Evolutionary conservation across 2,888 invertebrate genomes (phyloP), one percentile per base, ranked within the genome.

Genomic region (Rhopalosiphum nymphaeae): DNA sequence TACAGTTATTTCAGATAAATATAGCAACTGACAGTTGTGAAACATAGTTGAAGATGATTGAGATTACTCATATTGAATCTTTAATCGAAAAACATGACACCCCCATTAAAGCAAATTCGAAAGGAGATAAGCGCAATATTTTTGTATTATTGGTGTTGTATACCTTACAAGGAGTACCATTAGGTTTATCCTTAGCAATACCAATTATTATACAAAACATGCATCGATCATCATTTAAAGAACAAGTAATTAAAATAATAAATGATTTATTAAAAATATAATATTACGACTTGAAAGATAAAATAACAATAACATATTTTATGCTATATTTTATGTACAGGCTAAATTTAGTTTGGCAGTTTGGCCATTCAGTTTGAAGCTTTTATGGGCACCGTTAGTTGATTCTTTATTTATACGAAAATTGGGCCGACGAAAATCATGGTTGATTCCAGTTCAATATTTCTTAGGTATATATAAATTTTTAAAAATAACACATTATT

Each of bases 311-410:
- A 10, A 46, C 26, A 87, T 87, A 53, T 53, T 53, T 57, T 95
- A 95, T 94, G 95, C 96, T 96, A 95, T 67, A 26, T 29, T 57
- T 16, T 56, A 10, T 61, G 13, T 29, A 67, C 96, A 98, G 97
- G 98, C 98, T 42, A 98, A 98, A 96, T 98, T 99, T 96, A 99
- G 99, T 96, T 98, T 99, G 95, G 98, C 98, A 0, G 97, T 97
- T 95, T 99, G 99, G 99, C 99, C 99, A 0, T 98, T 98, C 95
- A 97, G 97, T 95, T 95, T 99, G 88, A 99, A 99, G 96, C 96
- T 99, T 88, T 96, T 99, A 93, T 99, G 99, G 99, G 99, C 99
- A 0, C 99, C 99, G 3, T 97, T 99, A 95, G 99, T 99, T 10
- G 99, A 99, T 96, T 98, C 99, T 0, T 96, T 99, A 89, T 99